Evolutionary conservation across 1,140 invertebrate species (phyloP), one percentile per base, ranked within the genome.

Genomic region (Halictus rubicundus): DNA sequence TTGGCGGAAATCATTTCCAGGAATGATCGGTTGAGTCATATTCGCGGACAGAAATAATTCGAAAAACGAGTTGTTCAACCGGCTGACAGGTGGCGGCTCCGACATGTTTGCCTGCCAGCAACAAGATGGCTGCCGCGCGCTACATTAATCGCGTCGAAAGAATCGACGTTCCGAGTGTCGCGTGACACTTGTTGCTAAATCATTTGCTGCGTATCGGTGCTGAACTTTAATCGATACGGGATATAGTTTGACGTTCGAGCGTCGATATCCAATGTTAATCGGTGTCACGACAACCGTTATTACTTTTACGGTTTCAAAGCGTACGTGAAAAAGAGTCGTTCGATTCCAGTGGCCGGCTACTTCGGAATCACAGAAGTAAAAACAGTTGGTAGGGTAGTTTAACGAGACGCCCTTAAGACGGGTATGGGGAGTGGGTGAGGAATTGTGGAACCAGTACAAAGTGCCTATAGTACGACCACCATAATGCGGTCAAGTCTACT

Each of bases 161-260:
- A 74, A 81, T 74, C 42, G 1, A 49, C 42, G 65, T 60, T 39
- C 32, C n/a, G 37, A 25, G 39, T 27, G 52, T 32, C 57, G 52
- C 39, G 27, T 68, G 64, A 74, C 79, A 68, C 79, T 85, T 81
- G 83, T 81, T 81, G 79, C 80, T 73, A 83, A 78, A 81, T 19
- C 8, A 39, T 57, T 83, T 52, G 8, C 66, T 64, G 42, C 25
- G 46, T 42, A 37, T 70, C 23, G 63, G 63, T 37, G 25, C 9
- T n/a, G 32, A 49, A 19, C 7, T 6, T 32, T 25, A 14, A 61
- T 69, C 21, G 27, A 49, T 21, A 32, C 19, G 10, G 8, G 27
- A 19, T 27, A 14, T 27, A 14, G 25, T 19, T 63, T 16, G 27
- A 5, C 9, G 9, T 59, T 16, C 8, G 3, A 8, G 63, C 2